Evolutionary conservation across 2,797 vertebrate genomes (phyloP).

Genomic region (Acanthiza pusilla): DNA sequence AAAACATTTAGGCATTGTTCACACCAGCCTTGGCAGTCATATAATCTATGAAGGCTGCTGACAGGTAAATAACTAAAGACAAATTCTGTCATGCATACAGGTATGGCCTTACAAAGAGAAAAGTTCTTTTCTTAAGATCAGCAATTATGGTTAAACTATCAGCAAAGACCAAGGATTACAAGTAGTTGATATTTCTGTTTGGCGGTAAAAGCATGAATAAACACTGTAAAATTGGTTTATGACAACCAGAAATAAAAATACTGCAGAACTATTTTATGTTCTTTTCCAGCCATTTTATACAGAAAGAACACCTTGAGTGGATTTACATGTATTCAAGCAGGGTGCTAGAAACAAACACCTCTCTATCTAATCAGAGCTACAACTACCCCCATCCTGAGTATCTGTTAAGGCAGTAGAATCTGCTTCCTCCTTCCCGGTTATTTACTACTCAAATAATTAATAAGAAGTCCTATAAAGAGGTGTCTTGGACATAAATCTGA

Average conservation of each 20-base stretch:
- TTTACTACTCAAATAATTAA: background rate
- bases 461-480: background rate
- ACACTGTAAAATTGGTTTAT: background rate
- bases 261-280: background rate
- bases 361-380: background rate
- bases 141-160: background rate
- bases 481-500: background rate
- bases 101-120: background rate
- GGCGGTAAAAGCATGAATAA: background rate
- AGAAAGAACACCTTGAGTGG: background rate
- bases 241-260: background rate
- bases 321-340: background rate
- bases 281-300: background rate
- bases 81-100: background rate
- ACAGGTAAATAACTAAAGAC: background rate
- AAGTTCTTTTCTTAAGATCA: background rate
- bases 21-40: background rate
- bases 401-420: background rate
- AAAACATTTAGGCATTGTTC: background rate
- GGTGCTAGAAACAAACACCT: background rate
- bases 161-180: background rate
- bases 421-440: background rate
- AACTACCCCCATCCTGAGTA: background rate
- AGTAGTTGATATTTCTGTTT: background rate
- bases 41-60: background rate